Evolutionary conservation across 2,797 vertebrate genomes (phyloP).

Genomic region (Clarias laeviceps): DNA sequence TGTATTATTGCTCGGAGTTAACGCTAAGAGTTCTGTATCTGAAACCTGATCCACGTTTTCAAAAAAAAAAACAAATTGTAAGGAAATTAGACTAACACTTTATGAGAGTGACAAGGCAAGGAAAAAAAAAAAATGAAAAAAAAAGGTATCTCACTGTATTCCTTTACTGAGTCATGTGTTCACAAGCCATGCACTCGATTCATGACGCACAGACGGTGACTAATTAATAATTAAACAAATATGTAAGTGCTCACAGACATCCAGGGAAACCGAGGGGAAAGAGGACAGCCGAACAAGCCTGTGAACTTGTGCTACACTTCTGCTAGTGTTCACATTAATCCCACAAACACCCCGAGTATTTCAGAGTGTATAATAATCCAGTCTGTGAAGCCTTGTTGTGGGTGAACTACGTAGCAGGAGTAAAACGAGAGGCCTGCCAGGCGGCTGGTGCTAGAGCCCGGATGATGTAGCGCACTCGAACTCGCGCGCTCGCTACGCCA

Average conservation of each 20-base stretch:
- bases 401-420: conserved; percentile 8
- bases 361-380: background rate
- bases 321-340: background rate
- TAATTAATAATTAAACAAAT: background rate
- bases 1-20: background rate
- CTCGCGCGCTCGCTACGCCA: conserved; percentile 4
- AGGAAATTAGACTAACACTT: background rate
- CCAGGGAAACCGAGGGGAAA: background rate
- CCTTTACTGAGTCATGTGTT: background rate
- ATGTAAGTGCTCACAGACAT: background rate
- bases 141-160: background rate
- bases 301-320: background rate
- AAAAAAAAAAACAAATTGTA: background rate
- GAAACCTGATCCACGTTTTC: background rate
- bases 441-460: conserved; percentile 11
- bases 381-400: background rate
- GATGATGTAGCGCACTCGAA: conserved; percentile 7
- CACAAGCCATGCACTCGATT: background rate
- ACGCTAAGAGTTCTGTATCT: too few relatives aligned
- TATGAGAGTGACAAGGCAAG: background rate
- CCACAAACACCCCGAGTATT: background rate
- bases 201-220: background rate
- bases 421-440: conserved; percentile 21
- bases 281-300: background rate
- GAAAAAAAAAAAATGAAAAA: too few relatives aligned